These are phyloP conservation scores for Drosophila helvetica DNA, from an alignment of 2,888 invertebrate species.

Conservation along the genomic window DNA sequence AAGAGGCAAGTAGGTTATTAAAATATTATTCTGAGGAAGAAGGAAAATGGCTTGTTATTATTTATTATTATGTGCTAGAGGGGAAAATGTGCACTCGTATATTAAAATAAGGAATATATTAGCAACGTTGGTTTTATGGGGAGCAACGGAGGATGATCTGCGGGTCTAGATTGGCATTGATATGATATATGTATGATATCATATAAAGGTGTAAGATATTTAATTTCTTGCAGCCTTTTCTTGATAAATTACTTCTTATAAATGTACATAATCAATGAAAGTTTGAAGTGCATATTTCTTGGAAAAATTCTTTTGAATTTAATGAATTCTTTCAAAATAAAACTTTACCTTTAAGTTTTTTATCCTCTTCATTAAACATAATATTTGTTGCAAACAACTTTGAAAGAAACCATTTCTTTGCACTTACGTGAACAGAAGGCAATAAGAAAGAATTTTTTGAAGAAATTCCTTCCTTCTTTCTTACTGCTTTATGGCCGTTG, in stretches of 20 bases:
- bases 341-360: conserved; percentile 12
- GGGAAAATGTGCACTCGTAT: background rate
- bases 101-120: background rate
- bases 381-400: conserved; percentile 18
- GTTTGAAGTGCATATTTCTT: background rate
- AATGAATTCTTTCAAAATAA: conserved; percentile 9
- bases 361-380: conserved; percentile 13
- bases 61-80: conserved; percentile 10
- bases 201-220: too few relatives aligned
- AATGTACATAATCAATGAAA: background rate
- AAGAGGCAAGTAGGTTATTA: background rate
- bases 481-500: conserved; percentile 21
- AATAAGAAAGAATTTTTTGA: conserved; percentile 20
- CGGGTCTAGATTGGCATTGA: too few relatives aligned
- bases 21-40: background rate
- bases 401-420: conserved; percentile 9
- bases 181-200: too few relatives aligned
- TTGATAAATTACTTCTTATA: too few relatives aligned
- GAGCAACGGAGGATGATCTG: background rate
- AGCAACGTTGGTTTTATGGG: background rate
- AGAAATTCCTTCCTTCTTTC: conserved; percentile 11
- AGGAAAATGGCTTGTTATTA: background rate
- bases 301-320: background rate
- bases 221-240: too few relatives aligned
- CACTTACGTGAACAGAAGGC: conserved; percentile 24